phyloP scores from a whole-genome alignment of 2,888 invertebrate genomes.

The Spodoptera picta region DNA sequence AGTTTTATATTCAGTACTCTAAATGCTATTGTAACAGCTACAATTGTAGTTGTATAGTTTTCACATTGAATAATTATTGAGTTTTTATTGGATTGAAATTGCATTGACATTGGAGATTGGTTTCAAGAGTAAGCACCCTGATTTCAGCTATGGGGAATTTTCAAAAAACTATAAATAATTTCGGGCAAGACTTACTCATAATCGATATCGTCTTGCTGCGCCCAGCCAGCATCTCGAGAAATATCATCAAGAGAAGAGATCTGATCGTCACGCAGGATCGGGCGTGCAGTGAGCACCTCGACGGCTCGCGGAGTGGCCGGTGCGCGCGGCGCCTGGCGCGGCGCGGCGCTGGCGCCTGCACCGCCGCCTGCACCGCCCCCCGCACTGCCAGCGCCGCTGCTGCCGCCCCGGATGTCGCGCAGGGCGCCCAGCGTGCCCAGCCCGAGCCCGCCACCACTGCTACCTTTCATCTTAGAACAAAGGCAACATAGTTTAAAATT shows the following conservation, averaged over 20 bases:
- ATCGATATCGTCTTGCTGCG: slow-evolving; percentile 97
- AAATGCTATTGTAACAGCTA: too few relatives aligned
- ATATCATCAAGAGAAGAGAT: slow-evolving; percentile 97
- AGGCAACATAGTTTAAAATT: not conserved
- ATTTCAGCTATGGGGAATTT: too few relatives aligned
- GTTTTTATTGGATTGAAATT: too few relatives aligned
- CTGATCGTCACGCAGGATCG: slow-evolving; percentile 98
- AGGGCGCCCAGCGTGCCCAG: slow-evolving; percentile 79
- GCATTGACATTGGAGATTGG: too few relatives aligned
- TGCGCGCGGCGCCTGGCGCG: slow-evolving; percentile 65
- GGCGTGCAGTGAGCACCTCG: slow-evolving; percentile 91
- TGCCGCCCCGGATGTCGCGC: slow-evolving; percentile 69
- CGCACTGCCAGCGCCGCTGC: slow-evolving; percentile 63
- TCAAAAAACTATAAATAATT: too few relatives aligned
- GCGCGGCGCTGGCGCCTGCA: slow-evolving; percentile 58
- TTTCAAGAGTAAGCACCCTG: too few relatives aligned
- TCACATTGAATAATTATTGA: too few relatives aligned
- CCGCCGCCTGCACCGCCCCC: slow-evolving; percentile 54
- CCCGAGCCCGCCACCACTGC: slow-evolving; percentile 83
- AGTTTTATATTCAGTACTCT: too few relatives aligned
- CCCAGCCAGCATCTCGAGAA: slow-evolving; percentile 96
- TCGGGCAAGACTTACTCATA: slow-evolving; percentile 90
- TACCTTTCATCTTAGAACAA: slow-evolving; percentile 81
- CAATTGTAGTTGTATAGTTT: too few relatives aligned
- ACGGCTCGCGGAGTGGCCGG: slow-evolving; percentile 86